Conservation (phyloP, 2,888 invertebrate species). For the Nomada hirtipes region DNA sequence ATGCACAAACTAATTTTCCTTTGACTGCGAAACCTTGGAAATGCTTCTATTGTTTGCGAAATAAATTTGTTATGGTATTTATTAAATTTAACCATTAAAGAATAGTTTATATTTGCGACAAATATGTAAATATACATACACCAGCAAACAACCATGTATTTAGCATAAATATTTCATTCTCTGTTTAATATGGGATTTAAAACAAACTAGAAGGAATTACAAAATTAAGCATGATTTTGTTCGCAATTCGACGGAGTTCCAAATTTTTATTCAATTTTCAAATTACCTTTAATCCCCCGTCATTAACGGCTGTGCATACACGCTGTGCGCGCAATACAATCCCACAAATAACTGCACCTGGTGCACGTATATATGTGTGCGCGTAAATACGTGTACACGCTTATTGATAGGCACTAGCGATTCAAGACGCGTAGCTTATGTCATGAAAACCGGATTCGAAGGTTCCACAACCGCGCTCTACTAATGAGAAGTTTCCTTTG, state of each 20-base stretch:
- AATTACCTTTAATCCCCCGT: no score
- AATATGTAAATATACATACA: no score
- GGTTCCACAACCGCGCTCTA: constrained; percentile 64
- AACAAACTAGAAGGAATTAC: not conserved
- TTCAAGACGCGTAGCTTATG: constrained; percentile 56
- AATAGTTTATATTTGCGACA: no score
- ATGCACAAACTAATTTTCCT: not conserved
- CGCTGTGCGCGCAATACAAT: constrained; percentile 1
- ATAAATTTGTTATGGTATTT: not conserved
- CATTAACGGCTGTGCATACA: not conserved
- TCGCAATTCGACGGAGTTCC: not conserved
- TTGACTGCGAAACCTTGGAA: not conserved
- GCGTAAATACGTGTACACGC: constrained; percentile 32
- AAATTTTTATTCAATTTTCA: not conserved
- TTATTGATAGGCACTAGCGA: constrained; percentile 58
- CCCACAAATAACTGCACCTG: constrained; percentile 15
- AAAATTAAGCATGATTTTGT: not conserved
- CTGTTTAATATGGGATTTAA: no score
- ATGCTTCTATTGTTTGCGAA: not conserved
- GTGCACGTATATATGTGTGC: constrained; percentile 7
- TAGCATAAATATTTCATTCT: no score
- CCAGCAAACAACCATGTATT: no score
- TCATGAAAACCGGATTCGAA: constrained; percentile 74
- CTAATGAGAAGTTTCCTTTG: constrained; percentile 76
- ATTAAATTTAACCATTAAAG: no score